Base-by-base conservation (phyloP, 2,113 vertebrate genomes). In the Zootoca vivipara region DNA sequence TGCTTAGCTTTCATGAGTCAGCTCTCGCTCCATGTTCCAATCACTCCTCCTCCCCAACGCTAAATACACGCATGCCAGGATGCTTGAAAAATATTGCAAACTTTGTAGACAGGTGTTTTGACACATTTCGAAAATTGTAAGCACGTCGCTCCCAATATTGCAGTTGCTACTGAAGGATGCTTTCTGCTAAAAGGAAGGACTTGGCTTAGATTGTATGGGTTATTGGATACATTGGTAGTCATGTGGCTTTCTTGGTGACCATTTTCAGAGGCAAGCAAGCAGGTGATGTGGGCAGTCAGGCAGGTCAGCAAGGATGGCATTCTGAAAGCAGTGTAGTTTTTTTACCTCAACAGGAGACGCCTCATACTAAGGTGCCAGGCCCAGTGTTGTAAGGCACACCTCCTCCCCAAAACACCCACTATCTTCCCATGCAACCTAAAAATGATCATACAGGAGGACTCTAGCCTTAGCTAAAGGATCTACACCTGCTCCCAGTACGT, bases 41-140 rank as follows among this genome's bases (percentile, higher is more conserved):
- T 86, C 78, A 77, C 8, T 82, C 78, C 64, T 89, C 82, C 28
- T 86, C 46, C 75, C 64, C 73, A 56, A 70, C 5, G 79, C 65
- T 62, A 85, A 72, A 83, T 77, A 85, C 28, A 79, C 18, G 28
- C 46, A 42, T 73, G 20, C 73, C 56, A 73, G 69, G 46, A 83
- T n/a, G 62, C 52, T 64, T 72, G 42, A 77, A 56, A 86, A 69
- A 40, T 58, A 56, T 42, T 70, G 65, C 35, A 28, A 20, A 70
- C 30, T 56, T 78, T 22, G 26, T 72, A 83, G 72, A 70, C 62
- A 35, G 30, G 16, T 8, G 33, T 85, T 85, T 62, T 33, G 46
- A 28, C 40, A 64, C 28, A 35, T 62, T 80, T 85, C 33, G 15
- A 52, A 26, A 28, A 28, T 35, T 33, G 35, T 67, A 81, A 85